Evolutionary conservation across 2,888 invertebrate species (phyloP), one percentile per base, ranked within the genome.

Genomic region (Sialis lutaria): DNA sequence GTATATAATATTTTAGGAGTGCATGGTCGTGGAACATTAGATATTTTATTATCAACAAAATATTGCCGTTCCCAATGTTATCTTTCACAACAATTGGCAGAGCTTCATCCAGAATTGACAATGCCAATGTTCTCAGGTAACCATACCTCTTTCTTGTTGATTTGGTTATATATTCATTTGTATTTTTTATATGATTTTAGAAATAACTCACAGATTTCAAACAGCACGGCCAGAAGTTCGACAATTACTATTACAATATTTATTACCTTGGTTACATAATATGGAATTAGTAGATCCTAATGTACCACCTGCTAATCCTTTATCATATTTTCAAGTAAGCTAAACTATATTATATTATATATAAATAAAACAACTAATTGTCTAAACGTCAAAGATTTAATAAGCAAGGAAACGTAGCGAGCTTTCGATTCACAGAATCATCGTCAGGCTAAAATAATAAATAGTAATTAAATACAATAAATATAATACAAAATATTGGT

Each of bases 111-210:
- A 0, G 96, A 97, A 61, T 75, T 98, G 39, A 97, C 98, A 31
- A 96, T 98, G 93, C 93, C 96, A 0, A 93, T 98, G 80, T 96
- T 98, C 69, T 96, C 96, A 60, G 96, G 95, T 93, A 66, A 69
- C 66, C 62, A 40, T 8, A 33, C 13, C 32, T 44, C 9, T 42
- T 30, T 40, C 9, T 44, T 47, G 5, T 44, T 30, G 22, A 43
- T 33, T 12, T 13, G 30, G 30, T n/a, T n/a, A 30, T 22, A 22
- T 22, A 22, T 22, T 22, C 22, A 22, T 44, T 10, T 6, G 8
- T 9, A 42, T 40, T 4, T 42, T 30, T 22, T 42, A 9, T 42
- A 9, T 10, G 31, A 6, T 9, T 66, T 33, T 72, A 92, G 98
- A 98, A 73, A 93, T 97, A 50, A 96, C 96, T 6, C 87, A 90